A percentile compares a stretch with the other conserved stretches of the same genome.
Evolutionary conservation across 2,113 vertebrate species (phyloP).

Genomic region (Calonectris borealis): DNA sequence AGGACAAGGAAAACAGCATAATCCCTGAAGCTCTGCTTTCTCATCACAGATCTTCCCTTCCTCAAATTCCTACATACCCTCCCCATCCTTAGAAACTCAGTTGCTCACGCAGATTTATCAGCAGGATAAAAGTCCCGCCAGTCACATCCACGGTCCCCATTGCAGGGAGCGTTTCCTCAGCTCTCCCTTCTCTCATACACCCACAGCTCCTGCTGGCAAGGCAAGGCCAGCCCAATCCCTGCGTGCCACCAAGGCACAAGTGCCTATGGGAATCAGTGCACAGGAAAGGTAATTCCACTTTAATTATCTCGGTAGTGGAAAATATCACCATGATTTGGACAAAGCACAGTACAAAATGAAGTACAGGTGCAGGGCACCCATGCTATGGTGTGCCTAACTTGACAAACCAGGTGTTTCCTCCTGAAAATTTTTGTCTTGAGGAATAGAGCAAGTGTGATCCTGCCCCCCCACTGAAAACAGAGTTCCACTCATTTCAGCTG

Average conservation of each 20-base stretch:
- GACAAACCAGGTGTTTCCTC: not conserved
- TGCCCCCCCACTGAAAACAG: not conserved
- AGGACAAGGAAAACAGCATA: not conserved
- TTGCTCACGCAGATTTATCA: not conserved
- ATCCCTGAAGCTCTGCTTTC: not conserved
- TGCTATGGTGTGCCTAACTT: not conserved
- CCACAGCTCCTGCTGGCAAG: not conserved
- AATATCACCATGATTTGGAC: not conserved
- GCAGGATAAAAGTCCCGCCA: not conserved
- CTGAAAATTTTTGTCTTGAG: not conserved
- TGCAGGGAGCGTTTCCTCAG: not conserved
- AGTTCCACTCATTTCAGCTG: not conserved
- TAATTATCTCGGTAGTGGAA: not conserved
- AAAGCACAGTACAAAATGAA: not conserved
- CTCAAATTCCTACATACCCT: not conserved
- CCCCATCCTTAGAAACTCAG: not conserved
- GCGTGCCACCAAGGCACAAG: rapidly evolving
- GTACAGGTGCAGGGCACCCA: no score
- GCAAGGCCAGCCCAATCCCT: not conserved
- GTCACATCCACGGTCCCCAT: rapidly evolving
- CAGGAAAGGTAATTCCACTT: not conserved
- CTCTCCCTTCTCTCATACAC: not conserved
- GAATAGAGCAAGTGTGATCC: not conserved
- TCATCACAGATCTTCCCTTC: not conserved
- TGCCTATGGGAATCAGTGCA: rapidly evolving